Percentiles rank a stretch among this genome's conserved stretches.
phyloP scores from a whole-genome alignment of 2,113 vertebrate genomes.

The Phainopepla nitens region DNA sequence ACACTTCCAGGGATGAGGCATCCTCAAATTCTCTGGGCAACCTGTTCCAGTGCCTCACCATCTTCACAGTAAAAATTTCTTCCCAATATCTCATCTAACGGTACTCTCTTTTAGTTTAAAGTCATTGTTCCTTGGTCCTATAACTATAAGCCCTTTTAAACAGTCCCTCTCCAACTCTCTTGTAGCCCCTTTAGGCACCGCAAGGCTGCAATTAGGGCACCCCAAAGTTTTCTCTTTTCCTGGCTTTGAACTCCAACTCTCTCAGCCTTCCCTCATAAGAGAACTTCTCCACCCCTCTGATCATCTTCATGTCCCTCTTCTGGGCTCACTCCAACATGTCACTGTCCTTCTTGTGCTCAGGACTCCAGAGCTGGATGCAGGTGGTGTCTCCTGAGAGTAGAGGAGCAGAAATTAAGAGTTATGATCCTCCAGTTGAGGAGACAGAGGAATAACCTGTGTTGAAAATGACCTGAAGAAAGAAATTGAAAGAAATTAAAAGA shows the following conservation, averaged over 20 bases:
- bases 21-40: background rate
- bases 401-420: background rate
- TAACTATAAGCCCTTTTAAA: background rate
- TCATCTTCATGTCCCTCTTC: background rate
- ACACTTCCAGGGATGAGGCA: background rate
- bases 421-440: background rate
- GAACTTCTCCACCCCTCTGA: background rate
- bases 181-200: background rate
- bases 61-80: background rate
- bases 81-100: background rate
- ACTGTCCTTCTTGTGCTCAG: background rate
- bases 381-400: background rate
- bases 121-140: background rate
- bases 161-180: background rate
- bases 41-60: background rate
- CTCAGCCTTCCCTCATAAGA: background rate
- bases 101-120: background rate
- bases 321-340: background rate
- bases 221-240: background rate
- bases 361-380: background rate
- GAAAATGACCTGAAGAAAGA: background rate
- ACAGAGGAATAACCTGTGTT: fast-evolving
- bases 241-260: background rate
- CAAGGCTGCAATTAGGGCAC: background rate
- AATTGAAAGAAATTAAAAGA: background rate